Percentiles rank a stretch among this genome's conserved stretches.
phyloP scores from a whole-genome alignment of 1,140 invertebrate genomes.

The Caerostris darwini region DNA sequence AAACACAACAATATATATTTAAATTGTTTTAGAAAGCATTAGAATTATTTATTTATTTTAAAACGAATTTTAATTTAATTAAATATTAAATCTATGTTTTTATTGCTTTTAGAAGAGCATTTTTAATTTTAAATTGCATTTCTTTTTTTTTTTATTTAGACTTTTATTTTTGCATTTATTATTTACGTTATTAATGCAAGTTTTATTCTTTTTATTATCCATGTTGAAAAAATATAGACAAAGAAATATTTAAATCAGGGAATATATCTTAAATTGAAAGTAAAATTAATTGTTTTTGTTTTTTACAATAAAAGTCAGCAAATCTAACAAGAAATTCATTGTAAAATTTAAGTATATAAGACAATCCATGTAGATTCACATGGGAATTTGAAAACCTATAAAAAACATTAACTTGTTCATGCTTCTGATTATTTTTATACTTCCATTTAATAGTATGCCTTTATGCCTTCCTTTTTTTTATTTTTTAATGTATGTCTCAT shows the following conservation, averaged over 20 bases:
- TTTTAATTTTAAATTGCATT: too few species aligned
- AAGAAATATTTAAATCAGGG: not conserved
- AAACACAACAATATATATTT: too few species aligned
- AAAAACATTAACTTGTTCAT: not conserved
- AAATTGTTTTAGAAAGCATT: too few species aligned
- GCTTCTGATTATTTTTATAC: not conserved
- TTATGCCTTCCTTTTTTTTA: not conserved
- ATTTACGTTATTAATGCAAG: too few species aligned
- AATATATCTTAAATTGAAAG: not conserved
- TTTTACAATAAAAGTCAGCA: not conserved
- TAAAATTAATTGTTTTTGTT: not conserved
- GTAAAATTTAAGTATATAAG: not conserved
- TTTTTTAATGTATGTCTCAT: not conserved
- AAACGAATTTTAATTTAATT: too few species aligned
- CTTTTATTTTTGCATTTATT: too few species aligned
- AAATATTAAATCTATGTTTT: too few species aligned
- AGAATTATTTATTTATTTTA: too few species aligned
- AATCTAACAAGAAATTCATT: not conserved
- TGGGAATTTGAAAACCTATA: not conserved
- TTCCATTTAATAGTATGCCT: not conserved
- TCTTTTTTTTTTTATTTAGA: too few species aligned
- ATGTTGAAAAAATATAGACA: not conserved
- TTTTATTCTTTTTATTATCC: too few species aligned
- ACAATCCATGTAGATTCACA: not conserved
- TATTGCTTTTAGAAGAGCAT: too few species aligned